Percentiles rank a stretch among this genome's conserved stretches.
Conservation (phyloP, 2,113 vertebrate species). For the Helogale parvula region DNA sequence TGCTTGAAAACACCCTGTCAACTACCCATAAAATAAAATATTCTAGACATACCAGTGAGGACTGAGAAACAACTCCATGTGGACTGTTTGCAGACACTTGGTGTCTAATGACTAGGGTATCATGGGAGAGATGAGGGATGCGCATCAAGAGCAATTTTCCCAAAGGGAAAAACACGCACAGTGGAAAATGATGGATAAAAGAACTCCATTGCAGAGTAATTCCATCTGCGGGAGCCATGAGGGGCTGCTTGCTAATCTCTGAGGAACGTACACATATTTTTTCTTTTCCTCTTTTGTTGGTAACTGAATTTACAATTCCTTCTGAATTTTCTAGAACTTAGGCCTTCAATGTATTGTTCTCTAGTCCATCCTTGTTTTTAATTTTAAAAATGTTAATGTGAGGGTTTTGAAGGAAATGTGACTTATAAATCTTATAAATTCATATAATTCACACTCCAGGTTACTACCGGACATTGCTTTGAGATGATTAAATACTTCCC, state of each 20-base stretch:
- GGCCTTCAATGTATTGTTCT: background rate
- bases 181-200: background rate
- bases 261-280: background rate
- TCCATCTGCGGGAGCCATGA: rapidly evolving
- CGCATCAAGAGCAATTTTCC: background rate
- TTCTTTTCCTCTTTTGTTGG: background rate
- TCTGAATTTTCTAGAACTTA: background rate
- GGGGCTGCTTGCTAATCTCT: background rate
- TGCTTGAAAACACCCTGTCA: background rate
- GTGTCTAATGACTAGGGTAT: background rate
- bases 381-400: conserved; percentile 43
- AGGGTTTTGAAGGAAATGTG: conserved; percentile 24
- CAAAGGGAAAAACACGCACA: background rate
- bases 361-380: background rate
- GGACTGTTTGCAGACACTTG: background rate
- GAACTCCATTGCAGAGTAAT: rapidly evolving
- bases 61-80: background rate
- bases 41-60: background rate
- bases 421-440: conserved; percentile 57
- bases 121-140: background rate
- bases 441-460: background rate
- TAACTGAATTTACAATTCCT: background rate
- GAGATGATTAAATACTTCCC: conserved; percentile 39
- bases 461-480: background rate
- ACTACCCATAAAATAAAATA: background rate